Base-by-base conservation (phyloP, 2,113 vertebrate genomes). In the Tor tambroides region DNA sequence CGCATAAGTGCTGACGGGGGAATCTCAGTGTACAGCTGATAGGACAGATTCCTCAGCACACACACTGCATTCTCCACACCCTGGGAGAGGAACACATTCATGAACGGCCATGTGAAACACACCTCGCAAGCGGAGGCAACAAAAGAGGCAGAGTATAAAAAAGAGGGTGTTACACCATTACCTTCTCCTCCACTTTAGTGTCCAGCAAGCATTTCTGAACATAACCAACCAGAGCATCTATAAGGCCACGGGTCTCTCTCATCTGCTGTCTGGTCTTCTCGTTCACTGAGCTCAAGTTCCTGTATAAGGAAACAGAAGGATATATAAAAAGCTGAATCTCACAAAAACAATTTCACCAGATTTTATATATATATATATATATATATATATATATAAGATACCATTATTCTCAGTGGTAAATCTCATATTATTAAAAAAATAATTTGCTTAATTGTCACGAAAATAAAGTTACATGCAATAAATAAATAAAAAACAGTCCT, bases 211-310 rank as follows among this genome's bases (percentile, higher is more conserved):
- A 94, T 0, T 92, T 92, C 80, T 96, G 94, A 82, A 97, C 95
- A 6, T 98, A 98, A 88, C 92, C 92, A 92, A 99, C 96, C 92
- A 99, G 92, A 43, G 97, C 94, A 14, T 98, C 96, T 91, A 99
- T 94, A 87, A 99, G 94, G 74, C 97, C 96, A 0, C 90, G 89
- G 84, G 94, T 97, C 10, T 96, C 96, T 0, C 98, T 96, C 97
- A 99, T 99, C 93, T 95, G 95, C 92, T 97, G 94, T 30, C 98
- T 96, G 0, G 97, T 98, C 84, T 94, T 95, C 91, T 96, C 95
- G 71, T 96, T 98, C 86, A 97, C 95, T 0, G 98, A 99, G 92
- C 98, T 99, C 93, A 99, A 89, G 83, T 99, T 99, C 90, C 98
- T 99, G 90, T 46, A 41, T 2, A 41, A 41, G 35, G 5, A 41